Evolutionary conservation across 2,888 invertebrate genomes (phyloP).

Genomic region (Corbicula japonica): DNA sequence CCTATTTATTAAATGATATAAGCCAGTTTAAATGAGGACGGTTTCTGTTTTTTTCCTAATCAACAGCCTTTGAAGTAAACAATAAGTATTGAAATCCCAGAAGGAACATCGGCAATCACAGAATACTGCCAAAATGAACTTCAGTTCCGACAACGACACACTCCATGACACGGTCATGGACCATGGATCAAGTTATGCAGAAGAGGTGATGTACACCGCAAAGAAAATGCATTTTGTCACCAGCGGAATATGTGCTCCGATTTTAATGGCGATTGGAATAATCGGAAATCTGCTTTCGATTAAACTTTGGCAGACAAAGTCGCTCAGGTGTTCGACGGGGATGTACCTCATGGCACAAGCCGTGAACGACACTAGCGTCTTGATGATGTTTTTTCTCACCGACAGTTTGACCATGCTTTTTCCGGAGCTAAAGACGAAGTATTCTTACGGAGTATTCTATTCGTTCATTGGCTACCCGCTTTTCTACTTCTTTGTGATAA

Average conservation of each 20-base stretch:
- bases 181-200: conserved; percentile 21
- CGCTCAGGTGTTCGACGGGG: conserved; percentile 73
- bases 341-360: conserved; percentile 74
- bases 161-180: neutral
- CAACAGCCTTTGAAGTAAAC: too few relatives aligned
- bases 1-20: too few relatives aligned
- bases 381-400: conserved; percentile 72
- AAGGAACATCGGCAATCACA: too few relatives aligned
- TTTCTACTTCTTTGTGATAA: conserved; percentile 76
- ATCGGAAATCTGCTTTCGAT: conserved; percentile 77
- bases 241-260: conserved; percentile 68
- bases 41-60: too few relatives aligned
- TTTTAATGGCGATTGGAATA: conserved; percentile 74
- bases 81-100: too few relatives aligned
- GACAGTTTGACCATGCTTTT: conserved; percentile 65
- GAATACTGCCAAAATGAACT: too few relatives aligned
- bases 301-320: conserved; percentile 70
- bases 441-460: conserved; percentile 71
- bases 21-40: too few relatives aligned
- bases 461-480: conserved; percentile 77
- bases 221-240: conserved; percentile 72
- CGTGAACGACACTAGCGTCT: conserved; percentile 70
- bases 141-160: conserved; percentile 64
- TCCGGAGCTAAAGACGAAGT: conserved; percentile 60
- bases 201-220: conserved; percentile 65